Evolutionary conservation across 2,888 invertebrate genomes (phyloP), one percentile per base, ranked within the genome.

Genomic region (Epirrita christyi): DNA sequence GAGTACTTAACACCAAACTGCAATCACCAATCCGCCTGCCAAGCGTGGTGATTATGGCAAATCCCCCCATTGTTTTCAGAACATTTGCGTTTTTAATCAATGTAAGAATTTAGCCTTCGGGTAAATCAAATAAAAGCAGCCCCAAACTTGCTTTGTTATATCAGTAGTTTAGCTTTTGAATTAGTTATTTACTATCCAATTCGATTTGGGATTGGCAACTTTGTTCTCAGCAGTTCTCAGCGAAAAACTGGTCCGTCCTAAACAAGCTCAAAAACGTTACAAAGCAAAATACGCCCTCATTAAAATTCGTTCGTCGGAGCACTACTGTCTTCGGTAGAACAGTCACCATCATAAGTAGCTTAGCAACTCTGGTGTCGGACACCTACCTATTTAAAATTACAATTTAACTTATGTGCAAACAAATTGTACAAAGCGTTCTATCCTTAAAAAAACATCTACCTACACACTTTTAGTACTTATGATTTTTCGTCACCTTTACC

Each of bases 251-350:
- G 50, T 42, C 46, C 51, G 59, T 74, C 82, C 81, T 82, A 78
- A 81, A 72, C 76, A 80, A 81, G 81, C 79, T 43, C 42, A 55
- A 64, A 68, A 71, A 58, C 73, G 75, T 75, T 79, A 71, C 72
- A 66, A 67, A 54, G 76, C 75, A 77, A 76, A 77, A 72, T 71
- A 67, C 60, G 49, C 54, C 47, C 68, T 78, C 75, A 79, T 81
- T 81, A 81, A 78, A 78, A 80, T 77, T 72, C 71, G 68, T 69
- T 66, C 47, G 56, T 46, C 14, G 11, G 43, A 44, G 53, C 52
- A 54, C 49, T 29, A 47, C 48, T 49, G 40, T 59, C 52, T 53
- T 56, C 13, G 42, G 45, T 44, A 27, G 38, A 37, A 34, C 11
- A 34, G 14, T 11, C 10, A 8, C n/a, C n/a, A 28, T 14, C 27